phyloP scores from a whole-genome alignment of 2,113 vertebrate genomes.

The Tetraodon nigroviridis region DNA sequence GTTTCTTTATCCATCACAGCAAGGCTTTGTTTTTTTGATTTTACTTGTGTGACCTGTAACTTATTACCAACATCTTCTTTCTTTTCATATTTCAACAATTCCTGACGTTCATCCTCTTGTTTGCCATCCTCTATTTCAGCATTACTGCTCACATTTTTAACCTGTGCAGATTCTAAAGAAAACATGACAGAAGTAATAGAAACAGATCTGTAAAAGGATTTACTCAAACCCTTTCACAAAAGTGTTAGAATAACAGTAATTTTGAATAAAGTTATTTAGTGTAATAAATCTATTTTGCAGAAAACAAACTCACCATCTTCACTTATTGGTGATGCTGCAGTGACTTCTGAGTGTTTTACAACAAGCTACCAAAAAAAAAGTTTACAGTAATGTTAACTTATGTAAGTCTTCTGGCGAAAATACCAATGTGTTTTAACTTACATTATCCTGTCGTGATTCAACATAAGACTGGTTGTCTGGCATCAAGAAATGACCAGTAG shows the following conservation, averaged over 20 bases:
- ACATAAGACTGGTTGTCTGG: conserved; percentile 14
- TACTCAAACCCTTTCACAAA: neutral
- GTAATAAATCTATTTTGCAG: neutral
- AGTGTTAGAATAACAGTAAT: too few species aligned
- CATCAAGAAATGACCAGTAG: neutral
- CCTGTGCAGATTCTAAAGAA: conserved; percentile 12
- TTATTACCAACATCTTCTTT: neutral
- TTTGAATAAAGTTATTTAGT: too few species aligned
- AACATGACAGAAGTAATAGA: too few species aligned
- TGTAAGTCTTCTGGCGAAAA: neutral
- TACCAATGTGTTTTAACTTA: conserved; percentile 32
- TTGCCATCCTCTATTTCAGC: conserved; percentile 13
- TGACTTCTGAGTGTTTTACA: conserved; percentile 78
- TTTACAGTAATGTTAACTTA: neutral
- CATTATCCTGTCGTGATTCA: conserved; percentile 62
- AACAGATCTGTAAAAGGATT: too few species aligned
- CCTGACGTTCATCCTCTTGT: conserved; percentile 4
- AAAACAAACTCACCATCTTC: conserved; percentile 58
- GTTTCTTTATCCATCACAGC: conserved; percentile 33
- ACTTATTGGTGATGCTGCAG: conserved; percentile 56
- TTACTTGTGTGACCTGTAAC: conserved; percentile 16
- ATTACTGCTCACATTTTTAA: conserved; percentile 10
- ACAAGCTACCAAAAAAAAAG: conserved; percentile 51
- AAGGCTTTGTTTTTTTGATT: conserved; percentile 22
- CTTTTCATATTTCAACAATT: neutral